Conservation (phyloP, 2,113 vertebrate species). For the Xenopus laevis region DNA sequence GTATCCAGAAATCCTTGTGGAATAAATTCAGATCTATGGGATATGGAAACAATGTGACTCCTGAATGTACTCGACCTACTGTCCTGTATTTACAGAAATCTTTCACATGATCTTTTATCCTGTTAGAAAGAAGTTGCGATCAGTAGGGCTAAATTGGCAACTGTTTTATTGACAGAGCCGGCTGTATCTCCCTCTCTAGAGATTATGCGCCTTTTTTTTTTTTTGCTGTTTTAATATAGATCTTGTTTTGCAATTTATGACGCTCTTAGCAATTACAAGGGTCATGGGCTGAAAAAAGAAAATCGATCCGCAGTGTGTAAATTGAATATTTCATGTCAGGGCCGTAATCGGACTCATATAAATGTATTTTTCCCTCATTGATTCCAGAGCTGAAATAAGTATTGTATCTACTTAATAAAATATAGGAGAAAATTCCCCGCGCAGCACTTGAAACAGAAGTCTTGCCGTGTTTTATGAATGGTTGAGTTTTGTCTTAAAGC, state of each 20-base stretch:
- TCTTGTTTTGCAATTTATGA: conserved; percentile 46
- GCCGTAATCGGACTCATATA: conserved; percentile 43
- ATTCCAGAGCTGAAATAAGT: conserved; percentile 39
- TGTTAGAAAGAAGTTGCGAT: conserved; percentile 3
- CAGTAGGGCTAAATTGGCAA: conserved; percentile 9
- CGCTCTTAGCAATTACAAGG: conserved; percentile 46
- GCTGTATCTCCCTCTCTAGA: conserved; percentile 27
- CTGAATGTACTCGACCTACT: not conserved
- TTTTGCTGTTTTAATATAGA: conserved; percentile 40
- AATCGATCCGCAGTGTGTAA: conserved; percentile 44
- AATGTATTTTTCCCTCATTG: conserved; percentile 39
- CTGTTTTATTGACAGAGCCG: conserved; percentile 37
- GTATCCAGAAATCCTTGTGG: conserved; percentile 6
- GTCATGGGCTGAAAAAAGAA: conserved; percentile 39
- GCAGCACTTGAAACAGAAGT: conserved; percentile 18
- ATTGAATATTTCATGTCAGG: conserved; percentile 42
- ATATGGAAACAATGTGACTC: no score
- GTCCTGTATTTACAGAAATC: conserved; percentile 4
- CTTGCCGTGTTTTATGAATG: not conserved
- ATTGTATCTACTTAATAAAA: conserved; percentile 44
- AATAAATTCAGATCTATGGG: no score
- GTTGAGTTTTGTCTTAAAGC: no score
- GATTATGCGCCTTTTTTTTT: conserved; percentile 23
- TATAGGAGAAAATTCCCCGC: conserved; percentile 29
- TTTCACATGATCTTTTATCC: conserved; percentile 3